These are phyloP conservation scores for Phalera bucephala DNA, from an alignment of 2,888 invertebrate genomes.

Conservation along the genomic window DNA sequence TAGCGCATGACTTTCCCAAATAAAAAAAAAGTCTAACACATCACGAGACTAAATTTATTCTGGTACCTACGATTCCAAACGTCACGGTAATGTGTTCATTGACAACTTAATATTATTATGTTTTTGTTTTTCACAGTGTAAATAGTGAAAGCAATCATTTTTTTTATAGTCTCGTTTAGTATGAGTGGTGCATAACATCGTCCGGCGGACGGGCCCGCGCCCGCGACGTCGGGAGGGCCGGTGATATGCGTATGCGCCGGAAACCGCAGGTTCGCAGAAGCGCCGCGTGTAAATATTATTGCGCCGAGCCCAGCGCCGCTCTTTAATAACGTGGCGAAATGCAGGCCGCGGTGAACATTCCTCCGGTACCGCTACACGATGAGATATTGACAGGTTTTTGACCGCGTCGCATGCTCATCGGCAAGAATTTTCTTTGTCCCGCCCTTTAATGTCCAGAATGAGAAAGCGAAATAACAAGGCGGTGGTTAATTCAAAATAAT, in stretches of 20 bases:
- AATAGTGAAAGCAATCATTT: conserved; percentile 29
- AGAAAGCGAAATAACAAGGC: conserved; percentile 18
- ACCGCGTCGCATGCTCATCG: conserved; percentile 33
- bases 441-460: conserved; percentile 33
- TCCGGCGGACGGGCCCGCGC: conserved; percentile 33
- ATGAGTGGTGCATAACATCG: conserved; percentile 24
- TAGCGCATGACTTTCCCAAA: too few species aligned
- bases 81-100: conserved; percentile 15
- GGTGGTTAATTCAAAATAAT: conserved; percentile 5
- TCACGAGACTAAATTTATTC: neutral
- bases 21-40: too few species aligned
- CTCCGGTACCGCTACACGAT: conserved; percentile 49
- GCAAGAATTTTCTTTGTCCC: conserved; percentile 48
- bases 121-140: conserved; percentile 14
- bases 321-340: conserved; percentile 46
- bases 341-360: conserved; percentile 44
- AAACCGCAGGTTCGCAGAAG: conserved; percentile 67
- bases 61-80: neutral
- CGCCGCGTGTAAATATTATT: conserved; percentile 60
- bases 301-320: conserved; percentile 39
- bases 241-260: conserved; percentile 42
- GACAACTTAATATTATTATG: conserved; percentile 12
- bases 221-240: conserved; percentile 15
- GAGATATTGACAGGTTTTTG: conserved; percentile 52
- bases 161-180: conserved; percentile 35